Evolutionary conservation across 2,797 vertebrate genomes (phyloP).

Genomic region (Crax fasciolata): DNA sequence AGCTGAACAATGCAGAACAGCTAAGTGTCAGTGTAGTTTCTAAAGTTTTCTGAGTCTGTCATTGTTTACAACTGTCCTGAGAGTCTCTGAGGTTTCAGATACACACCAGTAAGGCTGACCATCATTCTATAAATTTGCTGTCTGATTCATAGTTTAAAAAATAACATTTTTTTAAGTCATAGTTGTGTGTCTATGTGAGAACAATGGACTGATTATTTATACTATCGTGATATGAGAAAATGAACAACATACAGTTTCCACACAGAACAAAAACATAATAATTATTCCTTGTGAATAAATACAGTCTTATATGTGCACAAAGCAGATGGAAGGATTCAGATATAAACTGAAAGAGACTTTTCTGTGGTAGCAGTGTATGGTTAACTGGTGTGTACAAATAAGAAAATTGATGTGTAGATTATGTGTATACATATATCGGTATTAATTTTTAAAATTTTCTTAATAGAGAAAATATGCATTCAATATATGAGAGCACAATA

Average conservation of each 20-base stretch:
- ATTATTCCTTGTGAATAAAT: background rate
- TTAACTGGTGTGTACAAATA: background rate
- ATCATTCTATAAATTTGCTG: background rate
- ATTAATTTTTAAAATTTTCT: background rate
- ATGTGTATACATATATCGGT: background rate
- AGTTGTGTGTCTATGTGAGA: background rate
- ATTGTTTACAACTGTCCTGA: background rate
- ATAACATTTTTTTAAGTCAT: too few relatives aligned
- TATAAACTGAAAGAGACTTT: background rate
- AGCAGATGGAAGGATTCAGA: background rate
- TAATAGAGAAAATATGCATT: background rate
- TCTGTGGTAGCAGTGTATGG: background rate
- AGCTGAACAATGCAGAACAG: background rate
- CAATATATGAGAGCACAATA: background rate
- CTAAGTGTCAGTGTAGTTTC: background rate
- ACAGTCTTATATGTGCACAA: background rate
- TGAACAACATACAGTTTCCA: background rate
- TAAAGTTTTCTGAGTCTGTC: background rate
- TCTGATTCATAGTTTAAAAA: background rate
- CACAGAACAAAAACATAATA: background rate
- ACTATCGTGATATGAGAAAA: background rate
- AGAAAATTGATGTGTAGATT: background rate
- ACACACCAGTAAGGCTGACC: background rate
- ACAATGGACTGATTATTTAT: background rate
- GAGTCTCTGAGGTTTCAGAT: background rate